These are phyloP conservation scores for Eupsilia transversa DNA, from an alignment of 2,888 invertebrate species.

Conservation along the genomic window DNA sequence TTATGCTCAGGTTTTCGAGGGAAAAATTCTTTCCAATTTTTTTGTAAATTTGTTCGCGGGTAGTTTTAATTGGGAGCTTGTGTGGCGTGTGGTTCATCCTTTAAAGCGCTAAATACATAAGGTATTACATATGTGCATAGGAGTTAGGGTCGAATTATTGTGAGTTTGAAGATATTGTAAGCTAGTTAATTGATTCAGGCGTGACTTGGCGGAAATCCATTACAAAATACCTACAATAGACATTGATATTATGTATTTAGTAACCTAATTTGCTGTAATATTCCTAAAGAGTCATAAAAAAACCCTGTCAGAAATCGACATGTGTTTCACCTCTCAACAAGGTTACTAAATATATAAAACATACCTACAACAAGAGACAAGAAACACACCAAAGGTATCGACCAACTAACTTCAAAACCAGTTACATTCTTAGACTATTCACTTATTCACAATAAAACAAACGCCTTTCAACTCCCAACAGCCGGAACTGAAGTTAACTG, in stretches of 20 bases:
- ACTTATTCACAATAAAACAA: conserved; percentile 22
- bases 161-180: not conserved
- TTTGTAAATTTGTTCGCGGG: conserved; percentile 53
- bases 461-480: not conserved
- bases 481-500: conserved; percentile 30
- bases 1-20: conserved; percentile 76
- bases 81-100: conserved; percentile 30
- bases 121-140: conserved; percentile 15
- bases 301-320: no score
- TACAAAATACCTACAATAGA: no score
- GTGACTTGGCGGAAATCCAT: no score
- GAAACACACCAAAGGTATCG: not conserved
- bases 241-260: no score
- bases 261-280: no score
- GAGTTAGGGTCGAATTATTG: not conserved
- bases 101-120: conserved; percentile 1
- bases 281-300: no score
- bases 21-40: conserved; percentile 66
- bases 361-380: not conserved
- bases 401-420: not conserved
- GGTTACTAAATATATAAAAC: no score
- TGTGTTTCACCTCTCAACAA: no score
- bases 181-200: no score
- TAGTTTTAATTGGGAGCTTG: conserved; percentile 61
- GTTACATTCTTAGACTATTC: not conserved